Evolutionary conservation across 2,888 invertebrate genomes (phyloP).

Genomic region (Graphium colonna): DNA sequence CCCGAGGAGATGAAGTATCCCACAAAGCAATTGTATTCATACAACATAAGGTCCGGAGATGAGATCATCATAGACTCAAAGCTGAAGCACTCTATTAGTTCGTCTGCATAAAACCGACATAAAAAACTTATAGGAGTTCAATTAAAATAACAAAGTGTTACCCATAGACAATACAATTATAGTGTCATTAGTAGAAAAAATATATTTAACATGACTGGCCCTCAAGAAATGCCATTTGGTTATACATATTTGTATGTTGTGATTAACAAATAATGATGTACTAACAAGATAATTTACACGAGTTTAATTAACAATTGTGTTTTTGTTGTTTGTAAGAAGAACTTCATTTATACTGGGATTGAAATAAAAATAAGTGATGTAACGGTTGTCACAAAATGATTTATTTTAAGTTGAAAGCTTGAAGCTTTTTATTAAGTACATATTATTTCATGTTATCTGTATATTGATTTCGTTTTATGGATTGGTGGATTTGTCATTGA

Average conservation of each 20-base stretch:
- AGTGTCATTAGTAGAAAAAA: not conserved
- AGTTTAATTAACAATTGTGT: slow-evolving; percentile 12
- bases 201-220: not conserved
- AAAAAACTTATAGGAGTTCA: not conserved
- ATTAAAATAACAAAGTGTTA: slow-evolving; percentile 10
- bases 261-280: slow-evolving; percentile 10
- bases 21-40: slow-evolving; percentile 93
- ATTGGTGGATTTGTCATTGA: slow-evolving; percentile 7
- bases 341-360: slow-evolving; percentile 22
- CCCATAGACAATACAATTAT: slow-evolving; percentile 12
- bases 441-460: slow-evolving; percentile 4
- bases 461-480: slow-evolving; percentile 5
- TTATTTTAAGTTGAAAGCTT: slow-evolving; percentile 53
- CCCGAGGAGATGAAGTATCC: slow-evolving; percentile 95
- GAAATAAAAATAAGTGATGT: slow-evolving; percentile 16
- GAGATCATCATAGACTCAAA: slow-evolving; percentile 94
- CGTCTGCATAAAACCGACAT: slow-evolving; percentile 38
- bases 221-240: not conserved
- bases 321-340: slow-evolving; percentile 20
- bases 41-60: slow-evolving; percentile 93
- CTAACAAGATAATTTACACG: slow-evolving; percentile 21
- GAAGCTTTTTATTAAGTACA: slow-evolving; percentile 35
- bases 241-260: slow-evolving; percentile 4
- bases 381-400: slow-evolving; percentile 54
- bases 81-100: slow-evolving; percentile 75